Evolutionary conservation across 37 sponge, comb jelly and placozoan species (phyloP).

Genomic region (Petrosia ficiformis): DNA sequence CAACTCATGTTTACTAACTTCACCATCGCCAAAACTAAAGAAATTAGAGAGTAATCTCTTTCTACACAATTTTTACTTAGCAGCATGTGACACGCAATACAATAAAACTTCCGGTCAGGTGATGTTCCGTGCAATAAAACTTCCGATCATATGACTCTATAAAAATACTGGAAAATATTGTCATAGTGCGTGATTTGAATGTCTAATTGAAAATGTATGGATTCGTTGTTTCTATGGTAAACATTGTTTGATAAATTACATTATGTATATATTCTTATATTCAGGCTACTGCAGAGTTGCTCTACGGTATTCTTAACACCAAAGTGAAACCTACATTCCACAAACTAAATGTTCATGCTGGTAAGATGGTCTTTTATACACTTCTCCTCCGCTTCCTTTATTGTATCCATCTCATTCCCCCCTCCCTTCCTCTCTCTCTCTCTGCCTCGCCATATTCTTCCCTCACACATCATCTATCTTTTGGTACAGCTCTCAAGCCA

Average conservation of each 20-base stretch:
- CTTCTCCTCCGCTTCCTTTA: neutral
- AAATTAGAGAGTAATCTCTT: too few species aligned
- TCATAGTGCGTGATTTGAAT: too few species aligned
- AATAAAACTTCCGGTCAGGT: too few species aligned
- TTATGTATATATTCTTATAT: neutral
- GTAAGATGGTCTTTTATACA: constrained; percentile 39
- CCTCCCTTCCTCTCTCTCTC: neutral
- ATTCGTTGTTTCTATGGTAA: neutral
- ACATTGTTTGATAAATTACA: neutral
- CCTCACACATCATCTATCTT: neutral
- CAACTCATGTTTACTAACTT: too few species aligned
- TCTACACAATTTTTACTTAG: too few species aligned
- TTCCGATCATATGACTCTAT: too few species aligned
- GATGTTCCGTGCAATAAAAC: too few species aligned
- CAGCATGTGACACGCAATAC: too few species aligned
- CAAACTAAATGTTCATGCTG: constrained; percentile 88
- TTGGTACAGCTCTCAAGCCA: constrained; percentile 45
- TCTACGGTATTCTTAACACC: constrained; percentile 42
- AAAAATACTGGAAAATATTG: too few species aligned
- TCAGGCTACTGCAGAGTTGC: constrained; percentile 46
- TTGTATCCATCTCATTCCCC: neutral
- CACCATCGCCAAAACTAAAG: too few species aligned
- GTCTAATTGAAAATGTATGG: too few species aligned
- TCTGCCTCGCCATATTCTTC: neutral
- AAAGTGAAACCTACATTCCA: constrained; percentile 59